Evolutionary conservation across 2,888 invertebrate species (phyloP), one percentile per base, ranked within the genome.

Genomic region (Trissolcus brochymenae): DNA sequence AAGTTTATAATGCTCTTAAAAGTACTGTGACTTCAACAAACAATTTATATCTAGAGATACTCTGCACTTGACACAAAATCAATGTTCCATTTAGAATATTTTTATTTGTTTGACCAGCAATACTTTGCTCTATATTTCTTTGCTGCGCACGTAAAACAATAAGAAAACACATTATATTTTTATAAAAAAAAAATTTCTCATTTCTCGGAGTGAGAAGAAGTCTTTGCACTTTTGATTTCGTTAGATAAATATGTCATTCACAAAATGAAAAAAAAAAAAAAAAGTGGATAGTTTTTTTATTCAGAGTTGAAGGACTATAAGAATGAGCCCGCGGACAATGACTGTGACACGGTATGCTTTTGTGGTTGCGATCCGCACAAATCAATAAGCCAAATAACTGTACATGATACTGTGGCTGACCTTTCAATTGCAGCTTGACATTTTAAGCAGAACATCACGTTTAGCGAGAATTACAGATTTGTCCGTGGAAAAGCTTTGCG

Each of bases 381-480:
- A 76, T 71, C 62, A 66, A 71, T 66, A 76, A 66, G 65, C 46
- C 49, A 62, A 71, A 71, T 68, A 55, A 65, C 49, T 9, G 9
- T 46, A 46, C 14, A 21, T 55, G 66, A 66, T 66, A 62, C 66
- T 67, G 71, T 25, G 76, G 66, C 66, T 71, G 71, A 71, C 60
- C 79, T 67, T 79, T 80, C 75, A 76, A 76, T 75, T 54, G 40
- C 66, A 80, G 77, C 79, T 78, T 77, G 78, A 77, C 78, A 76
- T 79, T 79, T 78, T 79, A 80, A 80, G 78, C 73, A 78, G 68
- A 67, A 78, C 78, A 78, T 73, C 70, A 59, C 74, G 62, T 78
- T 74, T 71, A 74, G 73, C 59, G 74, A 61, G 74, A 80, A 79
- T 79, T 76, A 72, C 77, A 79, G 82, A 84, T 82, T 82, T 81